Evolutionary conservation across 1,140 invertebrate genomes (phyloP), one percentile per base, ranked within the genome.

Genomic region (Diorhabda elongata): DNA sequence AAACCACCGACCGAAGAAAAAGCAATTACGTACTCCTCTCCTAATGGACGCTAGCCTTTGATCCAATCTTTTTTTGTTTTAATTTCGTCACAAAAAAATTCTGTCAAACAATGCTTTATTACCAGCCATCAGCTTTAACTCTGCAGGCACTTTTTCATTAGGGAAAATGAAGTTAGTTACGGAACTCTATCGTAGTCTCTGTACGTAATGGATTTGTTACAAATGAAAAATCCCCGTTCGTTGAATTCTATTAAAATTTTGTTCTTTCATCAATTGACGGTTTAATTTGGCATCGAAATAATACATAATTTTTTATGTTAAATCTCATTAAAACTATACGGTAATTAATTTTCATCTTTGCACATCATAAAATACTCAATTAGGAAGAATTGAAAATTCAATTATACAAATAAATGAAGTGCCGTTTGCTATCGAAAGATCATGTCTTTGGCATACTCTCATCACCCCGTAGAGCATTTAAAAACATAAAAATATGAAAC

Each of bases 51-150:
- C 4, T 11, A 42, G 61, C 6, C 47, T 52, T 52, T 52, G 47
- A 52, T 52, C n/a, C 47, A 52, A 8, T 52, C 61, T 62, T 62
- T 62, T 44, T 62, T 61, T n/a, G 8, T 62, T 62, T 62, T 62
- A 44, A 44, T 8, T 44, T 62, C 9, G 6, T 44, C 42, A 11
- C n/a, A 44, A 44, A 11, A 62, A 62, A 62, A 44, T 62, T 6
- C 11, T 62, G 61, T 62, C 61, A 62, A 62, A 62, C 61, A 62
- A 62, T 44, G 61, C 61, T 62, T 62, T 47, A 62, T 62, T 47
- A 62, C 44, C 7, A n/a, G 44, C 42, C n/a, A 62, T 44, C 42
- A 7, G 42, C 8, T 61, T 42, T 42, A 43, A 61, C 44, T 52
- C 47, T 52, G n/a, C 47, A 52, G 47, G n/a, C 61, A 7, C 61